A percentile compares a stretch with the other conserved stretches of the same genome.
These are phyloP conservation scores for Platerodrilus igneus DNA, from an alignment of 2,888 invertebrate genomes.

Conservation along the genomic window DNA sequence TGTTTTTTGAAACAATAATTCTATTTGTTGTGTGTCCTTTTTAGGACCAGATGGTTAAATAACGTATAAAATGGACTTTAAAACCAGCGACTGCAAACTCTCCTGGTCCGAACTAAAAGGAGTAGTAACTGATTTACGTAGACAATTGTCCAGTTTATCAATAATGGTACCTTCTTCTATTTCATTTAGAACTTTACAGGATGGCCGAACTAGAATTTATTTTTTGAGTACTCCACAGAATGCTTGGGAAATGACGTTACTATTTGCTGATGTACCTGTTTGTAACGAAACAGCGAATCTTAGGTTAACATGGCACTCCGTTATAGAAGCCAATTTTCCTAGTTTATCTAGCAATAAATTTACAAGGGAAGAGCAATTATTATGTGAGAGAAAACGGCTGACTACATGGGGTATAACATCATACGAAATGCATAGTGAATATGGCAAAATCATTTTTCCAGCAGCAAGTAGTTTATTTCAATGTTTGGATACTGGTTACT, in stretches of 20 bases:
- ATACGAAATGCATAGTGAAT: conserved; percentile 78
- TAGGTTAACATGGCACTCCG: conserved; percentile 71
- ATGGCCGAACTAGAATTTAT: conserved; percentile 80
- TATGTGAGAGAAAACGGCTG: conserved; percentile 87
- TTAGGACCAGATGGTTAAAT: conserved; percentile 14
- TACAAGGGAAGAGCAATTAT: conserved; percentile 84
- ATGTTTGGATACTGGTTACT: conserved; percentile 69
- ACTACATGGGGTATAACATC: conserved; percentile 92
- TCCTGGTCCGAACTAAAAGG: conserved; percentile 78
- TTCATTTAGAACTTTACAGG: conserved; percentile 71
- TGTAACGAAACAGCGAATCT: conserved; percentile 52
- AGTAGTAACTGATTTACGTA: conserved; percentile 75
- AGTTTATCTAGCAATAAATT: conserved; percentile 58
- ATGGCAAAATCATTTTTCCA: conserved; percentile 86
- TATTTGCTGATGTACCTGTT: conserved; percentile 78
- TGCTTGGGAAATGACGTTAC: conserved; percentile 84
- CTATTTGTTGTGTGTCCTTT: no score
- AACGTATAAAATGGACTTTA: conserved; percentile 17
- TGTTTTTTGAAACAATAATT: no score
- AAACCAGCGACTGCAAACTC: conserved; percentile 35
- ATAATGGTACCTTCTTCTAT: conserved; percentile 80
- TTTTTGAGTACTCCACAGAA: conserved; percentile 84
- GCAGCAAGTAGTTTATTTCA: conserved; percentile 85
- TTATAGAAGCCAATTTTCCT: conserved; percentile 73
- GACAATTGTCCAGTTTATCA: conserved; percentile 72